Percentiles rank a stretch among this genome's conserved stretches.
phyloP scores from a whole-genome alignment of 1,140 invertebrate genomes.

The Drosophila orena region DNA sequence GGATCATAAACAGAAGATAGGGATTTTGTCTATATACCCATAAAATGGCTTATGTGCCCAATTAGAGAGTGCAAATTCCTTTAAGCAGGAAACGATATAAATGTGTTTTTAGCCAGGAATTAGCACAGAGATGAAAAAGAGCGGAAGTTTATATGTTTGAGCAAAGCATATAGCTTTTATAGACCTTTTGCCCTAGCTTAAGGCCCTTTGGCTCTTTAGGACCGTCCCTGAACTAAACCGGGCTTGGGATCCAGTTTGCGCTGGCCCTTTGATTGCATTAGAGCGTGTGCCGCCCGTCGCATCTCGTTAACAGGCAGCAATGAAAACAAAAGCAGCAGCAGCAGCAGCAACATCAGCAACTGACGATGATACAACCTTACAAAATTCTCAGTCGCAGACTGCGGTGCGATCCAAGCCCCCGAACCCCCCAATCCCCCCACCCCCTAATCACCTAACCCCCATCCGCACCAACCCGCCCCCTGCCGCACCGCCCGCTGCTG shows the following conservation, averaged over 20 bases:
- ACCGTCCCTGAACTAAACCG: conserved; percentile 13
- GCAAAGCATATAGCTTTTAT: neutral
- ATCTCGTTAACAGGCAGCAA: conserved; percentile 73
- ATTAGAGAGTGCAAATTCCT: no score
- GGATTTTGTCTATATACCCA: no score
- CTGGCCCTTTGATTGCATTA: conserved; percentile 77
- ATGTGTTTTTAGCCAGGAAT: no score
- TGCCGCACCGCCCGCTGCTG: neutral
- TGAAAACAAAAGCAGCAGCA: conserved; percentile 71
- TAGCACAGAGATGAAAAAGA: no score
- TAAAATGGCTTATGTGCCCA: no score
- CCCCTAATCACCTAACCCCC: neutral
- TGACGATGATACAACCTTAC: conserved; percentile 80
- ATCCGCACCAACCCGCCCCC: neutral
- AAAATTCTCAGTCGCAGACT: conserved; percentile 74
- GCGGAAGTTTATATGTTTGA: no score
- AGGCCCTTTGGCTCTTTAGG: neutral
- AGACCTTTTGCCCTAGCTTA: neutral
- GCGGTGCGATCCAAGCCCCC: conserved; percentile 18
- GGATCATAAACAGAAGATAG: no score
- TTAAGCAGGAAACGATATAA: no score
- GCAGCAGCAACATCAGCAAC: conserved; percentile 15
- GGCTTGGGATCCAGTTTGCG: conserved; percentile 35
- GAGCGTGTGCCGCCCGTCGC: conserved; percentile 76
- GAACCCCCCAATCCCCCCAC: neutral